Conservation (phyloP, 1,140 invertebrate genomes). For the Scaptomyza pallida region DNA sequence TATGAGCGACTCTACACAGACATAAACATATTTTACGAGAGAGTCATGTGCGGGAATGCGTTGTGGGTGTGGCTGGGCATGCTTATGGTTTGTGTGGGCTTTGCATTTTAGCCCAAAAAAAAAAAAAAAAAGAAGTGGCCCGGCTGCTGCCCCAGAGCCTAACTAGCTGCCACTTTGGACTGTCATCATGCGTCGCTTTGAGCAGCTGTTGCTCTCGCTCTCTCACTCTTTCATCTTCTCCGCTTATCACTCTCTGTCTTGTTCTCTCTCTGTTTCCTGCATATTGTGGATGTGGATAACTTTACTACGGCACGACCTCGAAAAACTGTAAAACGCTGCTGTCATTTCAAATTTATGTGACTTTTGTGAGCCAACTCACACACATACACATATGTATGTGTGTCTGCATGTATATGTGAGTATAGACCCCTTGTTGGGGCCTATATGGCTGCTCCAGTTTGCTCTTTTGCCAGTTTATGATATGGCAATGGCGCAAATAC, state of each 20-base stretch:
- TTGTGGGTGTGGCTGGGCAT: background rate
- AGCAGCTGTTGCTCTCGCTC: conserved; percentile 38
- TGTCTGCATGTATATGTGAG: too few species aligned
- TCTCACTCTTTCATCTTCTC: background rate
- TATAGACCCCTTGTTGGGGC: background rate
- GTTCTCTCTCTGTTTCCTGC: background rate
- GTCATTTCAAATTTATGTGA: conserved; percentile 81
- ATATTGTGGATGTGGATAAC: conserved; percentile 35
- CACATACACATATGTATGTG: background rate
- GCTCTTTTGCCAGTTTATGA: conserved; percentile 65
- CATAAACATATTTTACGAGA: conserved; percentile 64
- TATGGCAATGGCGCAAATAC: conserved; percentile 79
- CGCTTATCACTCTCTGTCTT: background rate
- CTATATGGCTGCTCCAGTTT: conserved; percentile 43
- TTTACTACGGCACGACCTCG: conserved; percentile 74
- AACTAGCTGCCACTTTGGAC: conserved; percentile 45
- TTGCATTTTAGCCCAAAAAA: conserved; percentile 1
- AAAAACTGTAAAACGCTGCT: conserved; percentile 78
- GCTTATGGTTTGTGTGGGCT: background rate
- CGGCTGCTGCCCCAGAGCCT: conserved; percentile 27
- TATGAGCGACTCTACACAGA: conserved; percentile 36
- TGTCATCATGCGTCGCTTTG: conserved; percentile 53
- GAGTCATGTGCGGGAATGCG: conserved; percentile 11
- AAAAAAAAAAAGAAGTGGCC: background rate
- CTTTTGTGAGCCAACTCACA: conserved; percentile 72